Conservation (phyloP, 2,797 vertebrate species). For the Scyliorhinus canicula region DNA sequence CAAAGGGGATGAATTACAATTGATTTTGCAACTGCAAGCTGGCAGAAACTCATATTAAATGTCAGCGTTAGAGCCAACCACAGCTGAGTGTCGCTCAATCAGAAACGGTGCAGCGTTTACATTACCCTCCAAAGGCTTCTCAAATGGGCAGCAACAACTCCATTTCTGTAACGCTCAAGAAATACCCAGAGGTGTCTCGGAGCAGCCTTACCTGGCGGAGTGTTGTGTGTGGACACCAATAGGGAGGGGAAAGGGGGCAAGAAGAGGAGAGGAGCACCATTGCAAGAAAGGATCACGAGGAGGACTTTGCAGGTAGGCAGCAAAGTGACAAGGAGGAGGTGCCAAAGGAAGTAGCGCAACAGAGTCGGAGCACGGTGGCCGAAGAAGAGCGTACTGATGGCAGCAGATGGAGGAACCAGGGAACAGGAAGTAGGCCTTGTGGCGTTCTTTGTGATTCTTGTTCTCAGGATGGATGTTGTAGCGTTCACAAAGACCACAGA, state of each 20-base stretch:
- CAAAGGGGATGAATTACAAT: constrained; percentile 24
- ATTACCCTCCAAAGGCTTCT: not conserved
- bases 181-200: not conserved
- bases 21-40: constrained; percentile 27
- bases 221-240: not conserved
- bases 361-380: no score
- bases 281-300: not conserved
- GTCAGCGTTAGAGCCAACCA: not conserved
- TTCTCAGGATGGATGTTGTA: no score
- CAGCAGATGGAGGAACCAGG: no score
- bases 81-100: not conserved
- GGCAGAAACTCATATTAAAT: not conserved
- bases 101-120: not conserved
- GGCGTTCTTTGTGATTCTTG: no score
- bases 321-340: not conserved
- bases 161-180: not conserved
- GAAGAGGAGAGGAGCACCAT: not conserved
- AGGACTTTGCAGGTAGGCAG: not conserved
- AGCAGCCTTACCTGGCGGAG: not conserved
- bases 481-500: no score
- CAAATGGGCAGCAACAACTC: not conserved
- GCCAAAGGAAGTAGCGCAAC: not conserved
- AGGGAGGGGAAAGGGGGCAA: no score
- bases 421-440: not conserved
- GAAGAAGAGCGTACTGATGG: not conserved